Evolutionary conservation across 2,888 invertebrate species (phyloP).

Genomic region (Spodoptera littoralis): DNA sequence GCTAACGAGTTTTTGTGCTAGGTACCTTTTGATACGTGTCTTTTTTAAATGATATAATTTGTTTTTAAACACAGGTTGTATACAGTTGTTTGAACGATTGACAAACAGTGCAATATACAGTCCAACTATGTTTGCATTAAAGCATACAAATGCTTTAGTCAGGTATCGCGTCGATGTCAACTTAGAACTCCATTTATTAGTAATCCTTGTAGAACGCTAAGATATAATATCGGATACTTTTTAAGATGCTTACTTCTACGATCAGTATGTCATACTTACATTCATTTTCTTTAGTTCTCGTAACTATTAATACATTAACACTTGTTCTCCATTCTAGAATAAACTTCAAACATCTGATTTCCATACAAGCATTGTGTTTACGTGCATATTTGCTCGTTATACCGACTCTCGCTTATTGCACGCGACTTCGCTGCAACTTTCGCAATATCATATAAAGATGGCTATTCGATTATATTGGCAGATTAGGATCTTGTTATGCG

Average conservation of each 20-base stretch:
- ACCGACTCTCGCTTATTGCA: slow-evolving; percentile 55
- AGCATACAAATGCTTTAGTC: too few relatives aligned
- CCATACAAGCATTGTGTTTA: slow-evolving; percentile 47
- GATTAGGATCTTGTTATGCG: slow-evolving; percentile 48
- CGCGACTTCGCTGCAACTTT: slow-evolving; percentile 54
- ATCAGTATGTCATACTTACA: too few relatives aligned
- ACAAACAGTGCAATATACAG: too few relatives aligned
- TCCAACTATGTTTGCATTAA: too few relatives aligned
- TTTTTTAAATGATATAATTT: too few relatives aligned
- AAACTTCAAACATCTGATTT: slow-evolving; percentile 28
- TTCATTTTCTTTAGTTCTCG: too few relatives aligned
- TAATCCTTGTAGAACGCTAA: background rate
- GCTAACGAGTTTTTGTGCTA: too few relatives aligned
- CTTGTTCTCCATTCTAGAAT: slow-evolving; percentile 8
- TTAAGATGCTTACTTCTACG: too few relatives aligned
- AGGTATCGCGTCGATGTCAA: too few relatives aligned
- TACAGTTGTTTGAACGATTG: too few relatives aligned
- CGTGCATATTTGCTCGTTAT: slow-evolving; percentile 37
- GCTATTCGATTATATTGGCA: slow-evolving; percentile 54
- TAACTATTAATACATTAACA: slow-evolving; percentile 16
- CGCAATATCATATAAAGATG: slow-evolving; percentile 55
- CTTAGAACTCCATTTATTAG: slow-evolving; percentile 9
- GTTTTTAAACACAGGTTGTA: too few relatives aligned
- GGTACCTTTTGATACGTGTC: too few relatives aligned
- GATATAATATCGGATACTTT: background rate